Evolutionary conservation across 2,113 vertebrate genomes (phyloP).

Genomic region (Clinocottus analis): DNA sequence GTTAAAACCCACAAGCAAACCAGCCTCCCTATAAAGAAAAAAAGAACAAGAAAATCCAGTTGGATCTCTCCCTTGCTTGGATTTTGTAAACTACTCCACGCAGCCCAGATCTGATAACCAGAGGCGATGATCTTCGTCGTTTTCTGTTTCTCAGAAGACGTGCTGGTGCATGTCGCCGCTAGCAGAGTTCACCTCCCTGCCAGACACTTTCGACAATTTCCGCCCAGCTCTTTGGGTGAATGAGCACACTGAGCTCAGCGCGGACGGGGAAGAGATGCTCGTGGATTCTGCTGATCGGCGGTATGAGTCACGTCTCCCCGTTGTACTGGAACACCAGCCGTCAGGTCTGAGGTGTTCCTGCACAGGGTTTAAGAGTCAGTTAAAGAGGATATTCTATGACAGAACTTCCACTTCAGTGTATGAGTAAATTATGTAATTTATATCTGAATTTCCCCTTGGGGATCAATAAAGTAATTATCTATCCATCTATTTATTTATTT

Average conservation of each 20-base stretch:
- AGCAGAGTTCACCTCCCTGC: constrained; percentile 11
- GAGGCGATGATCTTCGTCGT: not conserved
- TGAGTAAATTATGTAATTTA: not conserved
- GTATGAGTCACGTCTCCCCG: constrained; percentile 31
- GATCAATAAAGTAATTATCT: no score
- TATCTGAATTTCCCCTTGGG: no score
- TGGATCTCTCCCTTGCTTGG: constrained; percentile 5
- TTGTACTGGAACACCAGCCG: constrained; percentile 25
- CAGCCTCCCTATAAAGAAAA: not conserved
- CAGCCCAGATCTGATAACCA: constrained; percentile 8
- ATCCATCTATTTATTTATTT: no score
- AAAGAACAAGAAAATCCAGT: not conserved
- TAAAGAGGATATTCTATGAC: no score
- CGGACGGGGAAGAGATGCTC: constrained; percentile 18
- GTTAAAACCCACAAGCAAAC: not conserved
- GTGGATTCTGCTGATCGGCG: constrained; percentile 33
- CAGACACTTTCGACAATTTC: constrained; percentile 41
- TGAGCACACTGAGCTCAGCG: not conserved
- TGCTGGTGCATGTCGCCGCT: constrained; percentile 16
- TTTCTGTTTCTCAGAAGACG: constrained; percentile 6
- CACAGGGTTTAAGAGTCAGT: no score
- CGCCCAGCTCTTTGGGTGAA: constrained; percentile 31
- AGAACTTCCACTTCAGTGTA: not conserved
- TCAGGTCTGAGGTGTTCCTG: not conserved
- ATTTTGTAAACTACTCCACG: constrained; percentile 7